These are phyloP conservation scores for Peromyscus eremicus DNA, from an alignment of 2,797 vertebrate species.

Conservation along the genomic window DNA sequence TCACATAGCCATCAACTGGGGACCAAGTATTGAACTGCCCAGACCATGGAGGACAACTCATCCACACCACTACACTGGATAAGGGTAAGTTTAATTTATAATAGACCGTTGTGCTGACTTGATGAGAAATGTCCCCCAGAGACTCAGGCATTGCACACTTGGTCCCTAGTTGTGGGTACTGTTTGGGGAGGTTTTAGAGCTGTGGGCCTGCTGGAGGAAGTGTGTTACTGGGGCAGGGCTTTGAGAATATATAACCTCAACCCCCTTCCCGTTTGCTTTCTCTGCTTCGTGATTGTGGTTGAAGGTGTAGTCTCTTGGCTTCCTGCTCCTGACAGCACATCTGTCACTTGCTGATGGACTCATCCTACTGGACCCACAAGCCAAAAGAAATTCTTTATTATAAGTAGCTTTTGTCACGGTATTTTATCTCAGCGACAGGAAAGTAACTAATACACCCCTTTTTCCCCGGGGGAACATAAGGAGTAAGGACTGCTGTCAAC, in stretches of 20 bases:
- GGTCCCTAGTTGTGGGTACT: background rate
- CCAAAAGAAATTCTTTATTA: background rate
- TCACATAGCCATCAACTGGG: background rate
- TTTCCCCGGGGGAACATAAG: too few relatives aligned
- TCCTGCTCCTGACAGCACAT: background rate
- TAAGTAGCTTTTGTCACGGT: background rate
- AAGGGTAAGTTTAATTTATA: background rate
- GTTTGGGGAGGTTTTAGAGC: background rate
- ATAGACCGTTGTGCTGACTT: background rate
- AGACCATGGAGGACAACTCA: background rate
- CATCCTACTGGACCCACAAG: background rate
- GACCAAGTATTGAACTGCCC: background rate
- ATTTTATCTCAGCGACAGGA: background rate
- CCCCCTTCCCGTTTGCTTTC: background rate
- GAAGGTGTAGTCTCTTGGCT: background rate
- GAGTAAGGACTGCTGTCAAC: background rate
- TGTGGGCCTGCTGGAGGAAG: background rate
- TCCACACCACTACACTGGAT: background rate
- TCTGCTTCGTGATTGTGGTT: background rate
- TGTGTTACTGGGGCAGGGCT: background rate
- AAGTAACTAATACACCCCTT: background rate
- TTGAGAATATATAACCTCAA: background rate
- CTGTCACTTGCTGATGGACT: background rate
- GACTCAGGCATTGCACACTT: background rate
- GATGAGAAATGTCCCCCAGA: background rate